phyloP scores from a whole-genome alignment of 2,113 vertebrate genomes.

The Cynoglossus semilaevis region DNA sequence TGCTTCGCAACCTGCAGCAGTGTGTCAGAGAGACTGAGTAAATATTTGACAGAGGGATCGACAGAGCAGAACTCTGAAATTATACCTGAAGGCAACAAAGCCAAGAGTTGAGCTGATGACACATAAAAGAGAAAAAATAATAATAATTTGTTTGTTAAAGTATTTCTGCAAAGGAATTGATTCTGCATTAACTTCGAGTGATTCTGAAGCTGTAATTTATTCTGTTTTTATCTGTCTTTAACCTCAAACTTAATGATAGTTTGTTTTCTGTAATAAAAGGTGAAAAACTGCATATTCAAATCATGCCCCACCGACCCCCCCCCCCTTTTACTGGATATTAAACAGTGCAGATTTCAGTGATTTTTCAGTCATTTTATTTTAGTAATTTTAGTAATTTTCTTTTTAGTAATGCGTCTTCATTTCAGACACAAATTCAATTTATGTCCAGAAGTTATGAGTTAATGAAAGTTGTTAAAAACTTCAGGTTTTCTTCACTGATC shows the following conservation, averaged over 20 bases:
- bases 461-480: conserved; percentile 41
- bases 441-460: conserved; percentile 35
- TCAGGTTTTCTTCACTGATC: conserved; percentile 17
- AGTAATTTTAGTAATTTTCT: too few relatives aligned
- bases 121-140: not conserved
- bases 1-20: too few relatives aligned
- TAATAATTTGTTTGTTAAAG: not conserved
- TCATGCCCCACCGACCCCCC: too few relatives aligned
- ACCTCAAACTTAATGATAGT: too few relatives aligned
- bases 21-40: too few relatives aligned
- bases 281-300: too few relatives aligned
- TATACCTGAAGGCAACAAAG: not conserved
- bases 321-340: too few relatives aligned
- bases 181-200: not conserved
- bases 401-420: conserved; percentile 43
- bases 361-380: too few relatives aligned
- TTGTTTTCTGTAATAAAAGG: too few relatives aligned
- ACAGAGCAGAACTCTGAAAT: conserved; percentile 3
- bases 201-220: too few relatives aligned
- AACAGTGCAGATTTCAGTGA: too few relatives aligned
- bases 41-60: not conserved
- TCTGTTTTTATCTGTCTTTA: too few relatives aligned
- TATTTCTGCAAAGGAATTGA: conserved; percentile 13
- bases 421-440: conserved; percentile 49
- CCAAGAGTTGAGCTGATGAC: not conserved